Conservation (phyloP, 2,888 invertebrate species). For the Margaritifera margaritifera region DNA sequence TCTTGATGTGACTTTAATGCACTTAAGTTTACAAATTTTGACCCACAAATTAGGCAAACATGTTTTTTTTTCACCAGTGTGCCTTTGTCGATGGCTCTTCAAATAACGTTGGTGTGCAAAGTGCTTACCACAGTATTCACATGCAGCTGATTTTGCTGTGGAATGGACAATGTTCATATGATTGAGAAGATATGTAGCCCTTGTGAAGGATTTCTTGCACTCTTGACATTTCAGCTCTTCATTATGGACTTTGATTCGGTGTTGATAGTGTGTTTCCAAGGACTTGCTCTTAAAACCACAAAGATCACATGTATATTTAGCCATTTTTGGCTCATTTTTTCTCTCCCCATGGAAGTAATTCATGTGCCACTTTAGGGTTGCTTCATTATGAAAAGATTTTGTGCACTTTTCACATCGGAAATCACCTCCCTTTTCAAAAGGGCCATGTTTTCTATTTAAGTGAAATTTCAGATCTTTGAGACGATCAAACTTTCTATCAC, state of each 20-base stretch:
- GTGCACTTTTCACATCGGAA: slow-evolving; percentile 33
- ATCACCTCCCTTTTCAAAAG: slow-evolving; percentile 13
- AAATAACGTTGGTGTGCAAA: slow-evolving; percentile 43
- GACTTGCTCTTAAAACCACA: slow-evolving; percentile 34
- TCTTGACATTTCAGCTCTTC: slow-evolving; percentile 30
- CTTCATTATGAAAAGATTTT: slow-evolving; percentile 21
- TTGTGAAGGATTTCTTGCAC: slow-evolving; percentile 39
- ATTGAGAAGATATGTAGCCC: slow-evolving; percentile 25
- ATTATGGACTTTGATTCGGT: slow-evolving; percentile 25
- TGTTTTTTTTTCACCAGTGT: background rate
- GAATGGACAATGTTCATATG: slow-evolving; percentile 44
- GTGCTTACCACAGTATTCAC: slow-evolving; percentile 39
- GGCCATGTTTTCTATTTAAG: slow-evolving; percentile 45
- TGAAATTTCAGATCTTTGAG: slow-evolving; percentile 30
- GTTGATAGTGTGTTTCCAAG: slow-evolving; percentile 28
- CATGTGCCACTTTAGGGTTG: slow-evolving; percentile 17
- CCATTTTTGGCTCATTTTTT: slow-evolving; percentile 1
- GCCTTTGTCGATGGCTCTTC: slow-evolving; percentile 18
- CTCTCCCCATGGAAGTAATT: slow-evolving; percentile 18
- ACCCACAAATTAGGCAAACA: background rate
- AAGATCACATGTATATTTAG: slow-evolving; percentile 30
- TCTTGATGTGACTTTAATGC: slow-evolving; percentile 49
- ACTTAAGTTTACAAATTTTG: slow-evolving; percentile 27
- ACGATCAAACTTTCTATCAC: slow-evolving; percentile 43
- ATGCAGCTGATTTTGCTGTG: slow-evolving; percentile 21